These are phyloP conservation scores for Embiotoca jacksoni DNA, from an alignment of 2,113 vertebrate genomes.

Conservation along the genomic window DNA sequence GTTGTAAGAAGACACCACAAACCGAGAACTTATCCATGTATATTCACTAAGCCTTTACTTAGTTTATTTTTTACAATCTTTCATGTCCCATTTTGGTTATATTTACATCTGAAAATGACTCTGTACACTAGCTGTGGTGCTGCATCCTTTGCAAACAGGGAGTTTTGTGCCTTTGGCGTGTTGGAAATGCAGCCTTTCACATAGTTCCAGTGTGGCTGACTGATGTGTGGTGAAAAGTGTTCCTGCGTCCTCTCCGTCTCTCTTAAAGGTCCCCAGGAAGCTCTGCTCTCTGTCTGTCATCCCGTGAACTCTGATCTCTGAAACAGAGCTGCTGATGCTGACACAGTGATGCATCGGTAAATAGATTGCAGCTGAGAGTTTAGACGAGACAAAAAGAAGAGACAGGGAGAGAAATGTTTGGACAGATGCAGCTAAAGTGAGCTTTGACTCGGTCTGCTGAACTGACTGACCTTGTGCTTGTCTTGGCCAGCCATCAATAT, in stretches of 20 bases:
- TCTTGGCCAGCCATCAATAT: constrained; percentile 37
- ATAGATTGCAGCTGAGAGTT: constrained; percentile 23
- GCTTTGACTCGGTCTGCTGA: not conserved
- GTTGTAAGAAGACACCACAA: not conserved
- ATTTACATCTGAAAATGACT: constrained; percentile 14
- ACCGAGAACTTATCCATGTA: not conserved
- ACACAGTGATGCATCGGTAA: constrained; percentile 15
- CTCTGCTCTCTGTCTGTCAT: constrained; percentile 36
- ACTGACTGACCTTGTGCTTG: constrained; percentile 41
- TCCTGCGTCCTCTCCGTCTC: constrained; percentile 22
- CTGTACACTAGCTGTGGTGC: not conserved
- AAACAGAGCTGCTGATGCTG: constrained; percentile 18
- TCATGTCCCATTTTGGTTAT: not conserved
- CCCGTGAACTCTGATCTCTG: constrained; percentile 12
- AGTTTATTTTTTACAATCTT: not conserved
- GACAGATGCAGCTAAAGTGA: not conserved
- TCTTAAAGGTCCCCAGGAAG: constrained; percentile 9
- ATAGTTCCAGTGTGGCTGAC: constrained; percentile 21
- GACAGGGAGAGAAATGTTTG: constrained; percentile 9
- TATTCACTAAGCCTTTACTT: not conserved
- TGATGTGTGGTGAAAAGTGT: constrained; percentile 5
- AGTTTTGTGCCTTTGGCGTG: not conserved
- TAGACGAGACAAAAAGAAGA: constrained; percentile 15
- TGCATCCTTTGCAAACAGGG: not conserved
- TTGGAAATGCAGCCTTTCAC: constrained; percentile 26